Base-by-base conservation (phyloP, 1,140 invertebrate genomes). In the Drosophila subobscura region DNA sequence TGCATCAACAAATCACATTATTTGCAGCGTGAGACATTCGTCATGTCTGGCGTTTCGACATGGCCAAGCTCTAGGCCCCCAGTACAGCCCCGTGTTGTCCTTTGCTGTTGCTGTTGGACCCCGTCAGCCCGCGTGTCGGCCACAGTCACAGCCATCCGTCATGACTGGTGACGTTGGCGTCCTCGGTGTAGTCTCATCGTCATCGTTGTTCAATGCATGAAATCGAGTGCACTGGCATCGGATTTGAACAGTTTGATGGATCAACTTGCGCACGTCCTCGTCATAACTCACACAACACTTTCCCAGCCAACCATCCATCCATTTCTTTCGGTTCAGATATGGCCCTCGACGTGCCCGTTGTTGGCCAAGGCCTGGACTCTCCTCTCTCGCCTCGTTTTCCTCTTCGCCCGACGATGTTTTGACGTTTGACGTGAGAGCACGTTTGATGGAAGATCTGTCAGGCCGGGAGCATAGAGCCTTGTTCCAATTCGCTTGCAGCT, bases 221-320 rank as follows among this genome's bases (percentile, higher is more conserved):
- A 76, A 75, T 68, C 52, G 73, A 86, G 77, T 85, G 73, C 63
- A 70, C 60, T 77, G 67, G 72, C 81, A 80, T 49, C 73, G 83
- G 81, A 88, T 88, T 86, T 86, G 77, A 88, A 86, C 83, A 88
- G 74, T 86, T 86, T 86, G 83, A 86, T 86, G 81, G 81, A 86
- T 86, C 81, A 86, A 86, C 81, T 85, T 86, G 81, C 61, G 68
- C 81, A 86, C 81, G 83, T 86, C 77, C 77, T 72, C 70, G 74
- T 86, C 81, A 86, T 86, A 86, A 86, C 78, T 86, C 81, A 86
- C 81, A 86, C 81, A 86, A 81, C 81, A 86, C 83, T 86, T 81
- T 71, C 56, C 40, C 54, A 29, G 14, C n/a, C 55, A 33, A 25
- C 64, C 67, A 23, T 54, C 73, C 37, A 44, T 23, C 44, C 27